phyloP scores from a whole-genome alignment of 1,140 invertebrate species.

The Temnothorax curvispinosus region DNA sequence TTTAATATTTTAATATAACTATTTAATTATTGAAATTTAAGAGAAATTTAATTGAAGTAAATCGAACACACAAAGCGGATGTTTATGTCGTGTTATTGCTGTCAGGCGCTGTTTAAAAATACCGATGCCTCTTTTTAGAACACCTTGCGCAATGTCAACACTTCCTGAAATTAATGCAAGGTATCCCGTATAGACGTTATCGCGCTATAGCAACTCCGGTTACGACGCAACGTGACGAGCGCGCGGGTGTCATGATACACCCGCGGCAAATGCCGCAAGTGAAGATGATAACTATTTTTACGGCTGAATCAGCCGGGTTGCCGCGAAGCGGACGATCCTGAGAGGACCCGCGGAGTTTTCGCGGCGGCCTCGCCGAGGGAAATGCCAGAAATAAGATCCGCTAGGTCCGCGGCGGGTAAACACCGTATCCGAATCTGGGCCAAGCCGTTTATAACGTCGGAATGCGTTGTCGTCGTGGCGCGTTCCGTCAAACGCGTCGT shows the following conservation, averaged over 20 bases:
- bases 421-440: constrained; percentile 76
- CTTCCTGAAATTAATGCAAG: constrained; percentile 9
- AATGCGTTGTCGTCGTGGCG: constrained; percentile 73
- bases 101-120: constrained; percentile 8
- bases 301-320: constrained; percentile 19
- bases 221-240: constrained; percentile 14
- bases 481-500: constrained; percentile 26
- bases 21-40: background rate
- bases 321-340: constrained; percentile 31
- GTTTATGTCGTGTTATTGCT: background rate
- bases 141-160: background rate
- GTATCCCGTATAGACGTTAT: background rate
- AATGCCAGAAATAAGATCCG: constrained; percentile 78
- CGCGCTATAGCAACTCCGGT: constrained; percentile 2
- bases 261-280: background rate
- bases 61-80: background rate
- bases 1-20: background rate
- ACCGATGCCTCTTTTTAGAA: background rate
- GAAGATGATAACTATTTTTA: constrained; percentile 54
- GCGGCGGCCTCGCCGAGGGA: constrained; percentile 70
- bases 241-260: constrained; percentile 35
- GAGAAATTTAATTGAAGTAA: background rate
- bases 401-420: constrained; percentile 71
- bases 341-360: constrained; percentile 60
- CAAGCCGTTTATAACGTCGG: constrained; percentile 77